These are phyloP conservation scores for Eubucco bourcierii DNA, from an alignment of 2,113 vertebrate species.

Conservation along the genomic window DNA sequence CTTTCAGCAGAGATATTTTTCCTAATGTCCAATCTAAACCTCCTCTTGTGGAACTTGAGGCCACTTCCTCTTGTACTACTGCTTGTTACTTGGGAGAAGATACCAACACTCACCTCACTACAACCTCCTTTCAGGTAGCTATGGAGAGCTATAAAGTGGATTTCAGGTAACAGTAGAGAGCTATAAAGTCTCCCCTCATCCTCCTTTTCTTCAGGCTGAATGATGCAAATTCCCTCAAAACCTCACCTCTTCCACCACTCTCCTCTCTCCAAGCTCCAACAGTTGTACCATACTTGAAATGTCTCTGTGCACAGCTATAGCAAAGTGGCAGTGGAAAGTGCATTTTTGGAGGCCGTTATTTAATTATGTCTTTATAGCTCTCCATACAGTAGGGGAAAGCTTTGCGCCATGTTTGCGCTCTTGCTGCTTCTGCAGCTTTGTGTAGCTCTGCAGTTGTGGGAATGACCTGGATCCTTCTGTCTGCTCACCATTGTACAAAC, in stretches of 20 bases:
- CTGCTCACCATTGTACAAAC: not conserved
- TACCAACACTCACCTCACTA: no score
- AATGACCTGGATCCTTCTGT: not conserved
- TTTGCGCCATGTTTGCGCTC: not conserved
- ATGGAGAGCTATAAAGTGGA: no score
- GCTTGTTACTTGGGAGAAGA: no score
- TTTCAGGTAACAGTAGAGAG: no score
- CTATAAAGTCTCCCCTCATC: no score
- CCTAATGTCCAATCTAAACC: no score
- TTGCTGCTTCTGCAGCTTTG: not conserved
- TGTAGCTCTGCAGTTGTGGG: not conserved
- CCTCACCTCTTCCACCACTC: not conserved
- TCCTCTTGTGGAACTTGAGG: no score
- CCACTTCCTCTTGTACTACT: no score
- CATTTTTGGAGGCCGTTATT: not conserved
- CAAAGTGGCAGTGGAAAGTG: not conserved
- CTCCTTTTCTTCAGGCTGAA: no score
- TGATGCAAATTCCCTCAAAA: not conserved
- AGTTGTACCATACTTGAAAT: accelerated
- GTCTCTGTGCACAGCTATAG: not conserved
- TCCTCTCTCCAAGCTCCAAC: not conserved
- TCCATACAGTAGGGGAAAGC: not conserved
- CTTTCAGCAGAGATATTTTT: no score
- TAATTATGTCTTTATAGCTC: not conserved
- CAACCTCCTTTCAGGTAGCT: no score